These are phyloP conservation scores for Etheostoma nigrum DNA, from an alignment of 2,797 vertebrate species.

Conservation along the genomic window DNA sequence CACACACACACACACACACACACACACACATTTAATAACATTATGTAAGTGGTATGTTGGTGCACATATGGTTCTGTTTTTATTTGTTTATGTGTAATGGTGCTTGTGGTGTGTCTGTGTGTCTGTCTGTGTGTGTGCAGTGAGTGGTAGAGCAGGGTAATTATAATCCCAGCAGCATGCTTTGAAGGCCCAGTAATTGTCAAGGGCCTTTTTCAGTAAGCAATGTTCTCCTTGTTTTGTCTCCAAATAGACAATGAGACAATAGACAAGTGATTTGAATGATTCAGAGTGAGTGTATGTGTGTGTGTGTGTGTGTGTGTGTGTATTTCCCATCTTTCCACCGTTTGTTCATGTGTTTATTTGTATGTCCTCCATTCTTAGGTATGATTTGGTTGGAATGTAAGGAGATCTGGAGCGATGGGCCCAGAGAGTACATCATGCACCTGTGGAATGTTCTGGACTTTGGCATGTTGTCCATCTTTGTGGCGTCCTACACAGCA, in stretches of 20 bases:
- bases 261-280: too few relatives aligned
- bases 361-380: constrained; percentile 39
- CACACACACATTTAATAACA: constrained; percentile 31
- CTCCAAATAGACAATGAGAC: constrained; percentile 28
- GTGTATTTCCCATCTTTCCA: not conserved
- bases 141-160: constrained; percentile 33
- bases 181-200: constrained; percentile 71
- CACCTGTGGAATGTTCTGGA: constrained; percentile 97
- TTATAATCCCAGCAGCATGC: constrained; percentile 61
- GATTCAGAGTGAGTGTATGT: not conserved
- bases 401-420: constrained; percentile 97
- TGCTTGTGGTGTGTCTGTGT: constrained; percentile 15
- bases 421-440: constrained; percentile 93
- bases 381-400: constrained; percentile 98
- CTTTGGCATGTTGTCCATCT: constrained; percentile 98
- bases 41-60: constrained; percentile 37
- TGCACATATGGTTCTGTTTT: constrained; percentile 38
- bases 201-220: constrained; percentile 60
- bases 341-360: not conserved
- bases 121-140: constrained; percentile 22
- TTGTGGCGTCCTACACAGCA: constrained; percentile 95
- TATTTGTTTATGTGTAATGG: constrained; percentile 54
- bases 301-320: constrained; percentile 10
- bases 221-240: constrained; percentile 70
- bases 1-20: constrained; percentile 16